Conservation (phyloP, 2,888 invertebrate genomes). For the Eumacrocentrus americanus region DNA sequence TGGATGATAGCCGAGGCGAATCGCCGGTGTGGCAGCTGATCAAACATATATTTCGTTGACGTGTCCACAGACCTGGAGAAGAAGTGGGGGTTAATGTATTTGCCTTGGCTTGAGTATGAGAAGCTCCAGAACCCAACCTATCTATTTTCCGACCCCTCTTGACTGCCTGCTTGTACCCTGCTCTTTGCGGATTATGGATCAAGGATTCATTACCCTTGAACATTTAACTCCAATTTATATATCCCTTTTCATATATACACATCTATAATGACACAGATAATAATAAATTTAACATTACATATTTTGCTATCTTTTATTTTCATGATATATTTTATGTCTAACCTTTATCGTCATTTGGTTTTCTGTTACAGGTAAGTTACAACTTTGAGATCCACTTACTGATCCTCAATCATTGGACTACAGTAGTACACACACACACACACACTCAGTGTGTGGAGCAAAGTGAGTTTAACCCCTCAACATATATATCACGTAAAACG, state of each 20-base stretch:
- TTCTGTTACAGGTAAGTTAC: conserved; percentile 38
- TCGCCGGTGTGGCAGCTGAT: conserved; percentile 49
- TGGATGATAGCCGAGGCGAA: conserved; percentile 22
- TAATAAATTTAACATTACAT: background rate
- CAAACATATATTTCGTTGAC: conserved; percentile 52
- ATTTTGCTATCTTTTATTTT: background rate
- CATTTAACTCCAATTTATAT: background rate
- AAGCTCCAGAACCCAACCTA: conserved; percentile 19
- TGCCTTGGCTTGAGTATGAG: conserved; percentile 45
- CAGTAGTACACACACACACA: background rate
- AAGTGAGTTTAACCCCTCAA: conserved; percentile 8
- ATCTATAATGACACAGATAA: no score
- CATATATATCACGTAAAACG: background rate
- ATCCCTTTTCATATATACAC: background rate
- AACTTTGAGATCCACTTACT: conserved; percentile 14
- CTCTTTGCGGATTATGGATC: conserved; percentile 17
- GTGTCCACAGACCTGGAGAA: conserved; percentile 27
- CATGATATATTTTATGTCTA: no score
- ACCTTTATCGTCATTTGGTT: no score
- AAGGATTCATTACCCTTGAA: conserved; percentile 23
- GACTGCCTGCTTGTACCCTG: conserved; percentile 3
- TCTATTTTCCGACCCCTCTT: conserved; percentile 18
- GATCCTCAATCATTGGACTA: background rate
- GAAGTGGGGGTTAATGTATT: conserved; percentile 48
- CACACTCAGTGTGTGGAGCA: no score